These are phyloP conservation scores for Eremobia ochroleuca DNA, from an alignment of 2,888 invertebrate genomes.

Conservation along the genomic window DNA sequence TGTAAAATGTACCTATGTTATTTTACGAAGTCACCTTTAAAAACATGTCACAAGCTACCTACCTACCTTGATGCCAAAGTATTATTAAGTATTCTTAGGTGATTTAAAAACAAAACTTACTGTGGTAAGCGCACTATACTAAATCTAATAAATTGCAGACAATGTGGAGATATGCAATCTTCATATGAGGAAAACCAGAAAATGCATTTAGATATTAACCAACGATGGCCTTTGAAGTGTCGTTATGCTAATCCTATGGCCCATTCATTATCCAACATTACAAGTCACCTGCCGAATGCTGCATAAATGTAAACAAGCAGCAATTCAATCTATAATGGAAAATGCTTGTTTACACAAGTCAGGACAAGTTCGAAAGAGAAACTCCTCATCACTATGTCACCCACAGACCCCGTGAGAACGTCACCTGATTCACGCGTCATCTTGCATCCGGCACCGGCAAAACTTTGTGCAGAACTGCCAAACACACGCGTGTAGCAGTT, in stretches of 20 bases:
- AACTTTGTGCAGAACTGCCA: constrained; percentile 33
- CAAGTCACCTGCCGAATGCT: not conserved
- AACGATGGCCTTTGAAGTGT: not conserved
- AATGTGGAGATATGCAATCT: not conserved
- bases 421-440: constrained; percentile 39
- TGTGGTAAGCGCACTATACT: not conserved
- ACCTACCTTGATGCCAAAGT: not conserved
- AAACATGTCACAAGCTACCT: not conserved
- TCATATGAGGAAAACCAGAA: not conserved
- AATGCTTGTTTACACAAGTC: not conserved
- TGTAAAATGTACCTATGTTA: constrained; percentile 10
- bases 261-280: not conserved
- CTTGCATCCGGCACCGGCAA: constrained; percentile 49
- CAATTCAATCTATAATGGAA: not conserved
- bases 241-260: not conserved
- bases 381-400: constrained; percentile 26
- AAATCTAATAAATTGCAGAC: not conserved
- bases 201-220: not conserved
- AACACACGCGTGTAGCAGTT: constrained; percentile 16
- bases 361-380: constrained; percentile 17
- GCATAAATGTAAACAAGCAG: not conserved
- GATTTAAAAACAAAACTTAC: not conserved
- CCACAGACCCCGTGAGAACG: constrained; percentile 44
- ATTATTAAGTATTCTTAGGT: not conserved
- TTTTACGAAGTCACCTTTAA: not conserved